phyloP scores from a whole-genome alignment of 2,888 invertebrate genomes.

The Cantharis lateralis region DNA sequence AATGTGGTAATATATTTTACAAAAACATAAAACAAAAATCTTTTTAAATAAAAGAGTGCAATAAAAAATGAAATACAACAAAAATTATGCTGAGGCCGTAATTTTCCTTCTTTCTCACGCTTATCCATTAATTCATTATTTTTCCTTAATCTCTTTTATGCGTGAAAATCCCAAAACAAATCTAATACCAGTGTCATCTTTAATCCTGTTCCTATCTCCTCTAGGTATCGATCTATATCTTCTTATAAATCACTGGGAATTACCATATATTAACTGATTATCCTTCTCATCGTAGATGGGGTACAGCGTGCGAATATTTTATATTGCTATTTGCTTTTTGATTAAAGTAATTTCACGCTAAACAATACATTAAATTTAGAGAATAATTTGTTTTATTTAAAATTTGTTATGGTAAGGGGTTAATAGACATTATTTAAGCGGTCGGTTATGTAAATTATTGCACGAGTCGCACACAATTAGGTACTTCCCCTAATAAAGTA shows the following conservation, averaged over 20 bases:
- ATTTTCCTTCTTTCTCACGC: no score
- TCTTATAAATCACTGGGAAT: constrained; percentile 36
- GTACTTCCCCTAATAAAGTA: neutral
- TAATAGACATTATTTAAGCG: neutral
- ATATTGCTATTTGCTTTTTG: constrained; percentile 12
- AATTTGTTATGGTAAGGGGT: constrained; percentile 31
- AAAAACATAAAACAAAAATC: neutral
- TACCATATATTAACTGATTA: constrained; percentile 37
- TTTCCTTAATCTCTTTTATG: constrained; percentile 9
- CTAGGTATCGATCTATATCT: constrained; percentile 23
- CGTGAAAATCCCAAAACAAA: constrained; percentile 11
- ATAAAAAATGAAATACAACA: neutral
- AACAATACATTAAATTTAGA: constrained; percentile 3
- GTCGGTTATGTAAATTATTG: constrained; percentile 2
- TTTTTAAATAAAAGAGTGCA: neutral
- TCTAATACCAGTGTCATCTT: constrained; percentile 19
- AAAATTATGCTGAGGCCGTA: no score
- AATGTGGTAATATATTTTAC: neutral
- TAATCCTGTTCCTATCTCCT: constrained; percentile 16
- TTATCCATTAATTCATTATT: neutral
- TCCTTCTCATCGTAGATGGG: constrained; percentile 2
- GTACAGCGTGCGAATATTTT: constrained; percentile 18
- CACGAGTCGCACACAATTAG: neutral
- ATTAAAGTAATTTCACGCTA: constrained; percentile 12
- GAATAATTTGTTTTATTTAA: constrained; percentile 32